Percentiles rank a stretch among this genome's conserved stretches.
Evolutionary conservation across 2,797 vertebrate species (phyloP).

Genomic region (Gymnothorax javanicus): DNA sequence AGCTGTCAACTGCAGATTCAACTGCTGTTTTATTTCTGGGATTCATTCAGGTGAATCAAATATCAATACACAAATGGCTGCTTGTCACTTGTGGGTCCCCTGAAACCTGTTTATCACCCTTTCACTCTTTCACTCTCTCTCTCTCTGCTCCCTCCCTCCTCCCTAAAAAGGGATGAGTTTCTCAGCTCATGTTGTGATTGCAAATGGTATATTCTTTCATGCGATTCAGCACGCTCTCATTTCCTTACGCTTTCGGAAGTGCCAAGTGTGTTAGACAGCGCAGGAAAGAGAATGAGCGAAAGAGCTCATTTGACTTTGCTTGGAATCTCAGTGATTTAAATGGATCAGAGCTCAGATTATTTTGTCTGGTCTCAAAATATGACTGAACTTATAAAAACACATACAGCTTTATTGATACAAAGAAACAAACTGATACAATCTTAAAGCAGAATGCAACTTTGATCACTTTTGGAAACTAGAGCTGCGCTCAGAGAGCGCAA

Average conservation of each 20-base stretch:
- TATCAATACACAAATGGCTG: constrained; percentile 9
- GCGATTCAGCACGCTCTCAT: not conserved
- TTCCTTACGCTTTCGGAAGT: not conserved
- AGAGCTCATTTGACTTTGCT: not conserved
- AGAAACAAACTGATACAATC: not conserved
- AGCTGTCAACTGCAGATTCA: not conserved
- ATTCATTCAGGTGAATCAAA: constrained; percentile 8
- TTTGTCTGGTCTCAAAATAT: not conserved
- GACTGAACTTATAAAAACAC: not conserved
- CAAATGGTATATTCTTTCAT: not conserved
- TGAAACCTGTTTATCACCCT: not conserved
- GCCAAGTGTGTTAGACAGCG: not conserved
- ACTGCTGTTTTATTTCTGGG: constrained; percentile 20
- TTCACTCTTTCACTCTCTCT: not conserved
- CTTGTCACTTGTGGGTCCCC: not conserved
- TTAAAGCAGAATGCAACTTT: not conserved
- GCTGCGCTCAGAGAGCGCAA: too few species aligned
- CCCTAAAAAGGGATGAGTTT: not conserved
- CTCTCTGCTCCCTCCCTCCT: not conserved
- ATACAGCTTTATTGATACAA: not conserved
- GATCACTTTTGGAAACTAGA: not conserved
- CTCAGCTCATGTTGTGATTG: not conserved
- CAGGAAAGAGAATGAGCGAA: not conserved
- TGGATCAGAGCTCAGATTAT: not conserved
- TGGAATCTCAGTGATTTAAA: not conserved